Evolutionary conservation across 2,113 vertebrate genomes (phyloP), one percentile per base, ranked within the genome.

Genomic region (Zapus hudsonius): DNA sequence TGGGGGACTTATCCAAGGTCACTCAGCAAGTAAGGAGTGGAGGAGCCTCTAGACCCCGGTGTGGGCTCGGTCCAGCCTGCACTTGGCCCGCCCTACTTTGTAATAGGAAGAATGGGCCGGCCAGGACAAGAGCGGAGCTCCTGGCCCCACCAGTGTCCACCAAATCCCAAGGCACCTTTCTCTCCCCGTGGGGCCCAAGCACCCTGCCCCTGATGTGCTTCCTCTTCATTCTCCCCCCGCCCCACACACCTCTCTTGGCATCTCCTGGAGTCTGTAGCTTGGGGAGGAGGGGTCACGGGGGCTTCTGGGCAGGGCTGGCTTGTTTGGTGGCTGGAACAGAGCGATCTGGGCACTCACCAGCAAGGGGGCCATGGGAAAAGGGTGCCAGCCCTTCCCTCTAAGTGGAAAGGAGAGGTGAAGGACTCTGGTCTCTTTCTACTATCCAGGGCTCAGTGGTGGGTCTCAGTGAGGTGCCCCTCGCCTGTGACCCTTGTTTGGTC

Each of bases 1-100:
- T 63, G 95, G 88, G 88, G 86, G 92, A 96, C 84, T 84, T 73
- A 72, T 22, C 95, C 96, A 97, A 97, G 96, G 96, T 97, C 96
- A 96, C 95, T 90, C 33, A 1, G 88, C 90, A 63, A 81, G 88
- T 87, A 13, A 78, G 63, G 84, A 90, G 66, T 74, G 88, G 57
- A 70, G 95, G 25, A n/a, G 16, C 17, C 1, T 72, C 59, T n/a
- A 20, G 38, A 44, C 63, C 82, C 73, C 31, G 3, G 47, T 1
- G 72, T 3, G 40, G 73, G 57, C 74, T 82, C 20, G 52, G 59
- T 44, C 75, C 59, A 15, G 87, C 63, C 33, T 0, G 82, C 75
- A 69, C 90, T 75, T 17, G 80, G 70, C 73, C 76, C 66, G 74
- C 64, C 84, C 83, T 70, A 80, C 86, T 95, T 89, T 40, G 86